Evolutionary conservation across 2,888 invertebrate species (phyloP).

Genomic region (Eudasyphora cyanicolor): DNA sequence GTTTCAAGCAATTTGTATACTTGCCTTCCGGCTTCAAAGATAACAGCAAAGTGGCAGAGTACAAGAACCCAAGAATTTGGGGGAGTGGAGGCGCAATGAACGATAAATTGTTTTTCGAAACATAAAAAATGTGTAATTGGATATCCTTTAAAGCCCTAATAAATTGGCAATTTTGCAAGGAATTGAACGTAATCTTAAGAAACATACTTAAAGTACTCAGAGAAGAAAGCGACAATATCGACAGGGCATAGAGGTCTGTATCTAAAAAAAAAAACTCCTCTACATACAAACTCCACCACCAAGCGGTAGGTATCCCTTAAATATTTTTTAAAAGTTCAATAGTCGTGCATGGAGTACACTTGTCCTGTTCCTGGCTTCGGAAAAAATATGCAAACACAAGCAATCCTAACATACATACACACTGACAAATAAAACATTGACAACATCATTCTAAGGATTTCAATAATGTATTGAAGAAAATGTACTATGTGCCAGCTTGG

Average conservation of each 20-base stretch:
- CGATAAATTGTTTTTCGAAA: not conserved
- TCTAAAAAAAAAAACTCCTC: too few relatives aligned
- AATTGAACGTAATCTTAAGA: slow-evolving; percentile 36
- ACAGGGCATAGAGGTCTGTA: not conserved
- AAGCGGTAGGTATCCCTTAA: not conserved
- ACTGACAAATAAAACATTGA: slow-evolving; percentile 20
- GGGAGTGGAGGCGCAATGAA: not conserved
- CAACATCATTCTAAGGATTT: slow-evolving; percentile 38
- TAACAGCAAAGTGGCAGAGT: not conserved
- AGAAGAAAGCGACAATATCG: not conserved
- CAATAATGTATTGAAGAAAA: slow-evolving; percentile 2
- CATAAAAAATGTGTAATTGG: slow-evolving; percentile 27
- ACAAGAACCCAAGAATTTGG: not conserved
- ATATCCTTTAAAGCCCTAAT: slow-evolving; percentile 40
- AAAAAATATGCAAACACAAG: not conserved
- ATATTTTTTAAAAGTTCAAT: not conserved
- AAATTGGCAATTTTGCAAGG: slow-evolving; percentile 46
- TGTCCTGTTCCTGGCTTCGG: slow-evolving; percentile 20
- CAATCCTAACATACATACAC: slow-evolving; percentile 8
- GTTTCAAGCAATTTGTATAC: not conserved
- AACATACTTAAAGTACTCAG: slow-evolving; percentile 35
- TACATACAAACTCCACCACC: not conserved
- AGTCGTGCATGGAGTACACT: not conserved
- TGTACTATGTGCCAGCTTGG: not conserved
- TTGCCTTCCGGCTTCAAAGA: not conserved